Conservation (phyloP, 2,797 vertebrate genomes). For the Smutsia gigantea region DNA sequence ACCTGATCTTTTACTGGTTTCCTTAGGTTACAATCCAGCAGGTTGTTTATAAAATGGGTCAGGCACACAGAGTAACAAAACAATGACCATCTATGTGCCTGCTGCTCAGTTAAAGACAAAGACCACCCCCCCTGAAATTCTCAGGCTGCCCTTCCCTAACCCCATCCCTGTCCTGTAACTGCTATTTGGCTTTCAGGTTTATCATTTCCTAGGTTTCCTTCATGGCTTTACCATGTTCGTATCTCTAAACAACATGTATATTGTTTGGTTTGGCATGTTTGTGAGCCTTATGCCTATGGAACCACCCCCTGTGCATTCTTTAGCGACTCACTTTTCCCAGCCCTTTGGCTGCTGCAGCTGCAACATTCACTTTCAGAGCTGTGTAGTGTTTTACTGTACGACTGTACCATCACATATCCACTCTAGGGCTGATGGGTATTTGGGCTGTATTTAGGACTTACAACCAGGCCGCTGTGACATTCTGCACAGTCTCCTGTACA, state of each 20-base stretch:
- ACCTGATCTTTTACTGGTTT: not conserved
- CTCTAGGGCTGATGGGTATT: not conserved
- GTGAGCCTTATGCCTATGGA: not conserved
- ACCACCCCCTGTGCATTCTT: not conserved
- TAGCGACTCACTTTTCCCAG: not conserved
- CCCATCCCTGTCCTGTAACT: not conserved
- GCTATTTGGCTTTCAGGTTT: not conserved
- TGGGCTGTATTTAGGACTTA: not conserved
- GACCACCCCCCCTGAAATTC: not conserved
- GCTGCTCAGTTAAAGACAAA: not conserved
- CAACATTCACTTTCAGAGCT: not conserved
- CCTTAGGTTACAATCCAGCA: not conserved
- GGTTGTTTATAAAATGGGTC: not conserved
- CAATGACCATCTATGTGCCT: not conserved
- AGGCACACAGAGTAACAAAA: not conserved
- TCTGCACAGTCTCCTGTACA: not conserved
- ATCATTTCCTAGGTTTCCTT: not conserved
- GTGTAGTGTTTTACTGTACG: accelerated
- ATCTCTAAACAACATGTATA: not conserved
- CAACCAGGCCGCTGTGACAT: not conserved
- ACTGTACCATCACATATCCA: not conserved
- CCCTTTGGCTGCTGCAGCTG: not conserved
- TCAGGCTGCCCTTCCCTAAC: not conserved
- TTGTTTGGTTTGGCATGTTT: not conserved
- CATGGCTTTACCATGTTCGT: not conserved